Evolutionary conservation across 2,888 invertebrate species (phyloP).

Genomic region (Unio pictorum): DNA sequence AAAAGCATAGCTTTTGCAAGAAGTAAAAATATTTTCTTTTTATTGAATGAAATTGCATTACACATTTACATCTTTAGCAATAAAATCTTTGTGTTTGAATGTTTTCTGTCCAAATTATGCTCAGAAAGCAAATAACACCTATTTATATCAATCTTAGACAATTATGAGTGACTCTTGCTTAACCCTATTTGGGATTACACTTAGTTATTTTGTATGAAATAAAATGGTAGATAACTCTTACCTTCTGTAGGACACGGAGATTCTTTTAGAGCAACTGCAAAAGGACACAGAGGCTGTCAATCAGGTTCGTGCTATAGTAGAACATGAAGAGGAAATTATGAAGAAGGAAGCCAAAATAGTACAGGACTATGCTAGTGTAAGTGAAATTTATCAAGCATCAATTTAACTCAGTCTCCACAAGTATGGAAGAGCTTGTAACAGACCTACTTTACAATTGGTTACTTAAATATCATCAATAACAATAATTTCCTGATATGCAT

Average conservation of each 20-base stretch:
- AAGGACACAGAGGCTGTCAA: constrained; percentile 69
- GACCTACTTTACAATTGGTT: neutral
- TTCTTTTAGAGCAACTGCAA: constrained; percentile 65
- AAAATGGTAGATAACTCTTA: neutral
- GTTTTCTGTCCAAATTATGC: neutral
- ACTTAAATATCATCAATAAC: neutral
- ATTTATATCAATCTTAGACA: too few species aligned
- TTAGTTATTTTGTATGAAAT: neutral
- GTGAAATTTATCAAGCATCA: constrained; percentile 13
- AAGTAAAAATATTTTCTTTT: too few species aligned
- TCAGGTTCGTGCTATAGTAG: constrained; percentile 69
- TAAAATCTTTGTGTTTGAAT: neutral
- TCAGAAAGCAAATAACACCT: neutral
- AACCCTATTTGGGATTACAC: neutral
- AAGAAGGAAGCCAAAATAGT: constrained; percentile 69
- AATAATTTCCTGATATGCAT: neutral
- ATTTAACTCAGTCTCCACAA: neutral
- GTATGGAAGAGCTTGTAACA: neutral
- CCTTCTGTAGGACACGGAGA: constrained; percentile 66
- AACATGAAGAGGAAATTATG: constrained; percentile 69
- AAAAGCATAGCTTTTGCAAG: too few species aligned
- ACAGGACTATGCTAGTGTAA: constrained; percentile 69
- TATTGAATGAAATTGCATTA: too few species aligned
- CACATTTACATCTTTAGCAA: too few species aligned
- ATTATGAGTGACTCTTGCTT: too few species aligned